A percentile compares a stretch with the other conserved stretches of the same genome.
Evolutionary conservation across 1,140 invertebrate species (phyloP).

Genomic region (Hypsibius dujardini): DNA sequence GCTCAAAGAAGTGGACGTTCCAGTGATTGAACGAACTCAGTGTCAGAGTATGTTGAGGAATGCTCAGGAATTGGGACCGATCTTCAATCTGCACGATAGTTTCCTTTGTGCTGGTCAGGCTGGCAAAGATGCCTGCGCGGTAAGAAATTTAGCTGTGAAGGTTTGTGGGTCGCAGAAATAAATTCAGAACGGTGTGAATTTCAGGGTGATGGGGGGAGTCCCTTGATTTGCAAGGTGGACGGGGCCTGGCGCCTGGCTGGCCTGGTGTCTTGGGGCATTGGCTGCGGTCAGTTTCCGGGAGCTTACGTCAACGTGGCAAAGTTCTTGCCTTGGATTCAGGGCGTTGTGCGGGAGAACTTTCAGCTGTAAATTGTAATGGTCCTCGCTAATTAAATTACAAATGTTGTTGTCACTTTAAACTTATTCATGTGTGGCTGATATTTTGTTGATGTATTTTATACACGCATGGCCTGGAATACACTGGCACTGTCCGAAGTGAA

Average conservation of each 20-base stretch:
- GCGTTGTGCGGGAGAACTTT: background rate
- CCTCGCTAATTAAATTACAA: too few relatives aligned
- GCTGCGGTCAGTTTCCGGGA: constrained; percentile 75
- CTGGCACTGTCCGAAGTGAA: too few relatives aligned
- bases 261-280: constrained; percentile 79
- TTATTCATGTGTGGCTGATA: too few relatives aligned
- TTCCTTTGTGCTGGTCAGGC: constrained; percentile 66
- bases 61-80: constrained; percentile 58
- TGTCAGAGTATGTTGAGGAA: constrained; percentile 60
- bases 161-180: constrained; percentile 42
- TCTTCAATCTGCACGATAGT: constrained; percentile 62
- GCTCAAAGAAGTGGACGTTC: constrained; percentile 51
- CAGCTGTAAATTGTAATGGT: too few relatives aligned
- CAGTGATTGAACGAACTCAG: constrained; percentile 51
- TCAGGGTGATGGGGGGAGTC: constrained; percentile 77
- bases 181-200: constrained; percentile 23
- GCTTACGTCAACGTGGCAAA: constrained; percentile 60
- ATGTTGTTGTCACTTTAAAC: too few relatives aligned
- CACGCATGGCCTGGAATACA: too few relatives aligned
- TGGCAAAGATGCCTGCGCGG: constrained; percentile 59
- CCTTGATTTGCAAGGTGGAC: constrained; percentile 48
- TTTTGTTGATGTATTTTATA: too few relatives aligned
- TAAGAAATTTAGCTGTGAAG: background rate
- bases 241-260: constrained; percentile 42
- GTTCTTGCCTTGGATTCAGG: constrained; percentile 53